Base-by-base conservation (phyloP, 2,113 vertebrate genomes). In the Nettapus auritus region DNA sequence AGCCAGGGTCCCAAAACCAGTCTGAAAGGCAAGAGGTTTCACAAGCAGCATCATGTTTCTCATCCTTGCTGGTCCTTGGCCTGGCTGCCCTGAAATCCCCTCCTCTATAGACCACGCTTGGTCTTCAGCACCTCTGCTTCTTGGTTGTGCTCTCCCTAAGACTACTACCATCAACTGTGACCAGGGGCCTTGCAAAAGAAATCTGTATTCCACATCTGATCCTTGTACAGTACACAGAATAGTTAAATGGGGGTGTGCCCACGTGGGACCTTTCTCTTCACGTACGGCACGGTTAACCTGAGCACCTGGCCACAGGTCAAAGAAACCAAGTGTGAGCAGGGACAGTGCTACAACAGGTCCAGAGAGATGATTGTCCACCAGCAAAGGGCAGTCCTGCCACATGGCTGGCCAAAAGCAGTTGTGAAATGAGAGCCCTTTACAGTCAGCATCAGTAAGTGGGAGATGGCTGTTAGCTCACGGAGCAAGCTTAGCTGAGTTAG, bases 161-260 rank as follows among this genome's bases (percentile, higher is more conserved):
- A 57, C 21, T 11, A 28, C 46, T 2, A 6, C 6, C 12, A 16
- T 20, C 71, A 81, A 2, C 66, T 78, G 56, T 56, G 53, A 59
- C 59, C n/a, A 40, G 33, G 50, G 44, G 44, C 36, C 7, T 64
- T 34, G n/a, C 1, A 10, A 2, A 73, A 74, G 21, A 56, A 29
- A 33, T 7, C 59, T 26, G 3, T n/a, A 8, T 77, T 74, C 19
- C 60, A 22, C 21, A 11, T 29, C 22, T 33, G 7, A 8, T 66
- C 44, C 9, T 31, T 28, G 33, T 34, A 1, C 16, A 34, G 10
- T 8, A 14, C n/a, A 8, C 26, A 57, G 28, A 69, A 8, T 0
- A 55, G 5, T 9, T 19, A 2, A 3, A 5, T 1, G 19, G 57
- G 57, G 3, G 22, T 42, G 34, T 31, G 21, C 29, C 16, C 1